Percentiles rank a stretch among this genome's conserved stretches.
phyloP scores from a whole-genome alignment of 2,888 invertebrate genomes.

The Chirona hameri region DNA sequence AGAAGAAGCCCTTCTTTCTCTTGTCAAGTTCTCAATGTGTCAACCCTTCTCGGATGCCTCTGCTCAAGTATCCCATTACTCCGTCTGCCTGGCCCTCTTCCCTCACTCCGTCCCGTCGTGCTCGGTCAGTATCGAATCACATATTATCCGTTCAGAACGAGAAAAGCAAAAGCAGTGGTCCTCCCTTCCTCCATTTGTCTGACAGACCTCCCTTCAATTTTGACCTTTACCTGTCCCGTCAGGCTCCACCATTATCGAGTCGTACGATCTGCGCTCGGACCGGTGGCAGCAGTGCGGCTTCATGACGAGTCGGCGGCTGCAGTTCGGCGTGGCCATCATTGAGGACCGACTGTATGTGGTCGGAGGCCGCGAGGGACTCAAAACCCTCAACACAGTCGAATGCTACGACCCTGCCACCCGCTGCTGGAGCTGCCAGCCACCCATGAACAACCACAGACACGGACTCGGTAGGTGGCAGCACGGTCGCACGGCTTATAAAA shows the following conservation, averaged over 20 bases:
- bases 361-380: slow-evolving; percentile 87
- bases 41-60: too few relatives aligned
- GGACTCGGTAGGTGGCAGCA: slow-evolving; percentile 48
- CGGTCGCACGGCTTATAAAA: too few relatives aligned
- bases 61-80: too few relatives aligned
- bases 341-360: slow-evolving; percentile 72
- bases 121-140: too few relatives aligned
- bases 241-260: slow-evolving; percentile 86
- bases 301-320: slow-evolving; percentile 75
- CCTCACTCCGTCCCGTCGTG: too few relatives aligned
- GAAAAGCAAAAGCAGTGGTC: too few relatives aligned
- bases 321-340: slow-evolving; percentile 82
- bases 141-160: too few relatives aligned
- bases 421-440: slow-evolving; percentile 73
- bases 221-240: background rate
- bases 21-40: too few relatives aligned
- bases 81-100: too few relatives aligned
- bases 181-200: too few relatives aligned
- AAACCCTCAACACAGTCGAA: slow-evolving; percentile 89
- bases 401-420: slow-evolving; percentile 77
- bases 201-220: too few relatives aligned
- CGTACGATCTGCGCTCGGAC: slow-evolving; percentile 77
- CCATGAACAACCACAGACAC: slow-evolving; percentile 82
- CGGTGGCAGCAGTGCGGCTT: slow-evolving; percentile 70
- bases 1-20: too few relatives aligned